Evolutionary conservation across 2,797 vertebrate genomes (phyloP).

Genomic region (Tapirus indicus): DNA sequence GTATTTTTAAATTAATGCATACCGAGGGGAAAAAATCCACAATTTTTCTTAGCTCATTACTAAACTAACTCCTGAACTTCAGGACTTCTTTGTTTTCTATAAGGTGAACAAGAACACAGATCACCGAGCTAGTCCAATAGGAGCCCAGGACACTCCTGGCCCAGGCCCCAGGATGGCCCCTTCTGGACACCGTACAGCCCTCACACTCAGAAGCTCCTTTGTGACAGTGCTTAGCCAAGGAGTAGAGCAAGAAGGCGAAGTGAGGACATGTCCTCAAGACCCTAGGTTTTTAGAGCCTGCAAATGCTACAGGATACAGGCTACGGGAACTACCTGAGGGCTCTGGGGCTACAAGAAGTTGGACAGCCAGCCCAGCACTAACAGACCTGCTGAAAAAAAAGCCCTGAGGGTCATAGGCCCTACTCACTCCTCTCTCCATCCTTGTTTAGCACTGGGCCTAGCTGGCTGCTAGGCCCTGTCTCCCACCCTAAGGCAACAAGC

Average conservation of each 20-base stretch:
- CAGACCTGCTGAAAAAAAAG: background rate
- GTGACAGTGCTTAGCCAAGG: background rate
- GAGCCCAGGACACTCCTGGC: background rate
- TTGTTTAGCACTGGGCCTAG: background rate
- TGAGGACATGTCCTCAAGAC: background rate
- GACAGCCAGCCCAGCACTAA: background rate
- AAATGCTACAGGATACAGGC: background rate
- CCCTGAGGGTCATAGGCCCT: background rate
- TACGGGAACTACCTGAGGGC: background rate
- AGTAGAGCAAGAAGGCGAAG: background rate
- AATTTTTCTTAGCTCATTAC: conserved; percentile 77
- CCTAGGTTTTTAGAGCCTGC: background rate
- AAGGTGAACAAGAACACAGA: background rate
- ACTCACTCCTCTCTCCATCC: background rate
- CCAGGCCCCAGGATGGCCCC: background rate
- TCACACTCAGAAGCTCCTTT: background rate
- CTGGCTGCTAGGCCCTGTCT: background rate
- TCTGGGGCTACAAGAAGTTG: background rate
- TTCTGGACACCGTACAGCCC: background rate
- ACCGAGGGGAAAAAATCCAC: conserved; percentile 51
- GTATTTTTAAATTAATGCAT: conserved; percentile 72
- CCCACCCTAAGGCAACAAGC: background rate
- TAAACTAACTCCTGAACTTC: conserved; percentile 75
- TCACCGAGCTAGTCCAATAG: background rate
- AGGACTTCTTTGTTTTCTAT: conserved; percentile 25